Evolutionary conservation across 2,113 vertebrate genomes (phyloP).

Genomic region (Larimichthys crocea): DNA sequence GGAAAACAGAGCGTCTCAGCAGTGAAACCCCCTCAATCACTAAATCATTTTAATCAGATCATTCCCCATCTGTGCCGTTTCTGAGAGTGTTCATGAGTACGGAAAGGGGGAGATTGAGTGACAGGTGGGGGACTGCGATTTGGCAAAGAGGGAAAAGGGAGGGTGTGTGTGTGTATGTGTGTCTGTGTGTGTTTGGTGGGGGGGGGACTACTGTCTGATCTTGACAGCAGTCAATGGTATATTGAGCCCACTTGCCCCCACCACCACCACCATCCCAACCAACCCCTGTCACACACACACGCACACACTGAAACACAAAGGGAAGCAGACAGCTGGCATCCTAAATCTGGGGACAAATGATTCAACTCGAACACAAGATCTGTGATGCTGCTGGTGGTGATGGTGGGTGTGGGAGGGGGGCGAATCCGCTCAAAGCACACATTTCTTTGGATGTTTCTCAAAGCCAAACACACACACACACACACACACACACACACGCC

Average conservation of each 20-base stretch:
- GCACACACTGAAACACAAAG: slow-evolving; percentile 66
- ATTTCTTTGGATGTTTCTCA: slow-evolving; percentile 62
- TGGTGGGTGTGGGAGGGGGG: neutral
- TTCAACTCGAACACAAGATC: slow-evolving; percentile 60
- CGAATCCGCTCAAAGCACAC: slow-evolving; percentile 27
- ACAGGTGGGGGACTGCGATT: slow-evolving; percentile 71
- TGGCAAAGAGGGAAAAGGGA: slow-evolving; percentile 55
- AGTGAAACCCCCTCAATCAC: slow-evolving; percentile 67
- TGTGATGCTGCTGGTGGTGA: slow-evolving; percentile 49
- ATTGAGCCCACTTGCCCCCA: slow-evolving; percentile 30
- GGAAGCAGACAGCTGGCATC: slow-evolving; percentile 79
- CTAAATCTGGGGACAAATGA: slow-evolving; percentile 73
- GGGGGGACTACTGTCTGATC: slow-evolving; percentile 53
- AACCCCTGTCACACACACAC: slow-evolving; percentile 22
- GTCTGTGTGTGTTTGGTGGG: slow-evolving; percentile 15
- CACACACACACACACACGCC: slow-evolving; percentile 8
- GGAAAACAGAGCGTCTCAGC: slow-evolving; percentile 42
- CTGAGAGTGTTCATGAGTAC: slow-evolving; percentile 57
- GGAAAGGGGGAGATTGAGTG: slow-evolving; percentile 65
- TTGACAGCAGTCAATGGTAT: slow-evolving; percentile 59
- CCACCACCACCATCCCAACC: neutral
- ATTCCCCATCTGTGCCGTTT: slow-evolving; percentile 71
- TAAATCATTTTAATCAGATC: slow-evolving; percentile 77
- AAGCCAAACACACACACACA: slow-evolving; percentile 29
- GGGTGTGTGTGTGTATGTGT: slow-evolving; percentile 30